phyloP scores from a whole-genome alignment of 2,113 vertebrate genomes.

The Delphinapterus leucas region DNA sequence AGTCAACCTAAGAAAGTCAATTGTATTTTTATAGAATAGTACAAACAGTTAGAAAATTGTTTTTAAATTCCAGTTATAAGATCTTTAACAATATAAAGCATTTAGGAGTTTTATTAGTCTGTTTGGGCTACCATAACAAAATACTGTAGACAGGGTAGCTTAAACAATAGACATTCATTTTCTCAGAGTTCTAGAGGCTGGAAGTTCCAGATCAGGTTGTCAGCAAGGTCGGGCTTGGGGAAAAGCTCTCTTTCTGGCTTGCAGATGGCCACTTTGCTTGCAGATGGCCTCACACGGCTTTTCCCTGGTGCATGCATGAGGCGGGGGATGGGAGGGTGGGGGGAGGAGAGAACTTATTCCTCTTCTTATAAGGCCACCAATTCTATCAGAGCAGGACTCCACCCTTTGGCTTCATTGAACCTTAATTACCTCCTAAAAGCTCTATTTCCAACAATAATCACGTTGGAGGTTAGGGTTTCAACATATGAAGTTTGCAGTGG shows the following conservation, averaged over 20 bases:
- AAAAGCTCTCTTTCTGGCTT: background rate
- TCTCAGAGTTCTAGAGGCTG: background rate
- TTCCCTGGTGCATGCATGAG: background rate
- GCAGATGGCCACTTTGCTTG: background rate
- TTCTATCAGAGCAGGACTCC: background rate
- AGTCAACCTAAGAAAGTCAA: background rate
- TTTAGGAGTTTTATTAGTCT: background rate
- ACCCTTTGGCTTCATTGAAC: background rate
- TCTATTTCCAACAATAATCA: background rate
- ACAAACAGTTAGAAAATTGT: background rate
- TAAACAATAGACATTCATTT: background rate
- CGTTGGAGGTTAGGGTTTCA: background rate
- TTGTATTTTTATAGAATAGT: background rate
- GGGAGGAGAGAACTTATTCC: background rate
- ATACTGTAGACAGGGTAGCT: background rate
- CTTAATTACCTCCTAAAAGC: background rate
- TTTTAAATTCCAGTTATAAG: background rate
- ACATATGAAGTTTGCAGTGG: background rate
- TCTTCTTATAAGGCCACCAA: background rate
- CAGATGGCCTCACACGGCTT: background rate
- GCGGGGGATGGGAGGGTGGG: no score
- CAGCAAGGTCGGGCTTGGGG: background rate
- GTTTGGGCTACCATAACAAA: background rate
- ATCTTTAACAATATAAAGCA: background rate
- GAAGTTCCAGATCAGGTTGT: background rate